Conservation (phyloP, 2,888 invertebrate genomes). For the Candidula unifasciata region DNA sequence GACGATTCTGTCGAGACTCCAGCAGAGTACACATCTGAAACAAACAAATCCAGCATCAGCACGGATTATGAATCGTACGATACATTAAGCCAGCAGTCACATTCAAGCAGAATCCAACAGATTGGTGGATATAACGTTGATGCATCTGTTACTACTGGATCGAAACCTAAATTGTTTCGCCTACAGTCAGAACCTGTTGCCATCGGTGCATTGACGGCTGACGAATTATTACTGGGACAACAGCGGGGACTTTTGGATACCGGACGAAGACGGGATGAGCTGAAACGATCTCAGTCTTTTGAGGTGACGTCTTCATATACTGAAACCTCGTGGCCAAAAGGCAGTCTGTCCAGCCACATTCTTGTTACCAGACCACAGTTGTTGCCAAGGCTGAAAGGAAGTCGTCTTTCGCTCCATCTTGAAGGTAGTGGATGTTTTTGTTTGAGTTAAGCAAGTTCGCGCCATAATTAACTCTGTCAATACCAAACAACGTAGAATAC, state of each 20-base stretch:
- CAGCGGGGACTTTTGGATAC: neutral
- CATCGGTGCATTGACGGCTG: neutral
- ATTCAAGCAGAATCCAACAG: neutral
- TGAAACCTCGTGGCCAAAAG: slow-evolving; percentile 36
- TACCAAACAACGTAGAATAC: too few relatives aligned
- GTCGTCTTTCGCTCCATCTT: slow-evolving; percentile 52
- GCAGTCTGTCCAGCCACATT: slow-evolving; percentile 38
- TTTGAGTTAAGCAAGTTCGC: neutral
- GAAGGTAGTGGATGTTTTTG: slow-evolving; percentile 45
- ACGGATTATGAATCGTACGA: neutral
- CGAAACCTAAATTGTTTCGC: slow-evolving; percentile 46
- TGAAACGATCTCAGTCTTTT: slow-evolving; percentile 46
- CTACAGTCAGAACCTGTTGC: slow-evolving; percentile 41
- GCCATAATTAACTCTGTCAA: too few relatives aligned
- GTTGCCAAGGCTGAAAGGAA: slow-evolving; percentile 49
- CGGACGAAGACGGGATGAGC: slow-evolving; percentile 37
- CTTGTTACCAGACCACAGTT: slow-evolving; percentile 46
- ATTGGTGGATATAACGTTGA: slow-evolving; percentile 14
- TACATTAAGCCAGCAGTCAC: neutral
- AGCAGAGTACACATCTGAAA: neutral
- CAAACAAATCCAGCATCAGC: neutral
- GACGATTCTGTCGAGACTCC: neutral
- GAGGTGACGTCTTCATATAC: slow-evolving; percentile 37
- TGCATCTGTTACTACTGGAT: slow-evolving; percentile 10
- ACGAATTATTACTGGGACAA: neutral